Evolutionary conservation across 2,797 vertebrate genomes (phyloP), one percentile per base, ranked within the genome.

Genomic region (Australoheros facetus): DNA sequence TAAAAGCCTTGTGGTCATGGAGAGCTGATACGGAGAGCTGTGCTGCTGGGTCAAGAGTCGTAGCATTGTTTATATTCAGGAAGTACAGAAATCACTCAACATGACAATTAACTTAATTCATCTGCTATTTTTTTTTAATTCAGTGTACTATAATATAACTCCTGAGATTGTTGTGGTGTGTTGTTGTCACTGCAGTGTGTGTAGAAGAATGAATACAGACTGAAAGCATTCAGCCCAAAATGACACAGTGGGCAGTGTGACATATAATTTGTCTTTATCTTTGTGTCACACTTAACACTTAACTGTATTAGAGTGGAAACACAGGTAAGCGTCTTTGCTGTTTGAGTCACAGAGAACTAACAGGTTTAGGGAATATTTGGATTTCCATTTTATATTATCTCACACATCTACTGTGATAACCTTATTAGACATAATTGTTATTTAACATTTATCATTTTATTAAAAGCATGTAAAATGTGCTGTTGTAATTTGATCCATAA

Each of bases 1-100:
- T 91, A 87, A 93, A 93, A 83, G 60, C 58, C 59, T 81, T 21
- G 54, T 85, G 79, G 70, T 78, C 69, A 79, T 80, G 74, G 55
- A 73, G 57, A 14, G 77, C 77, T 79, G 85, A 87, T 84, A 60
- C 26, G 82, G 60, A 9, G 32, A 34, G 48, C 73, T 64, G 45
- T 30, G 55, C 48, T 70, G 34, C 62, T 14, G 32, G 32, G 78
- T 62, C 3, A 7, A 21, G 57, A 14, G 21, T 3, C 71, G 30
- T 59, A 34, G 79, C 12, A 37, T 54, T 76, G 16, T 23, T 86
- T 3, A 26, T 77, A 16, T 28, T 74, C 39, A 58, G 69, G 54
- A 56, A 80, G 55, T 75, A 37, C n/a, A 73, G 34, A 78, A 71
- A 57, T 81, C 56, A 79, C 19, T 13, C 51, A 58, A 21, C 48